phyloP scores from a whole-genome alignment of 2,113 vertebrate species.

The Anolis carolinensis region DNA sequence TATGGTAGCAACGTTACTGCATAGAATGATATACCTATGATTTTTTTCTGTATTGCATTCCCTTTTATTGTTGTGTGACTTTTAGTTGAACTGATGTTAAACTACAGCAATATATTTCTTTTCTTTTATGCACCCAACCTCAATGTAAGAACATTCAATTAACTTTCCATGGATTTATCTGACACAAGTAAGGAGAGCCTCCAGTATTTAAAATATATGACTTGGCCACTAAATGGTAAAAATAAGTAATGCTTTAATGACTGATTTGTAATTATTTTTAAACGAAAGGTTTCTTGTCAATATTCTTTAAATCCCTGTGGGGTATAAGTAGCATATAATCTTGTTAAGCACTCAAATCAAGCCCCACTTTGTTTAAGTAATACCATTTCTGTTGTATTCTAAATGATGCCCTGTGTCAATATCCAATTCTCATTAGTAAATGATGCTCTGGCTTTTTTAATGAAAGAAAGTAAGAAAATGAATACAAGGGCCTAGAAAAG shows the following conservation, averaged over 20 bases:
- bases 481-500: background rate
- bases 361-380: constrained; percentile 59
- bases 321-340: constrained; percentile 60
- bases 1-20: background rate
- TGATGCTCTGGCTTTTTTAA: constrained; percentile 29
- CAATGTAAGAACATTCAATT: constrained; percentile 43
- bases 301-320: constrained; percentile 61
- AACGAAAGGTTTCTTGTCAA: constrained; percentile 62
- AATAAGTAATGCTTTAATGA: constrained; percentile 66
- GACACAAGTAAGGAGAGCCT: constrained; percentile 38
- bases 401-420: constrained; percentile 40
- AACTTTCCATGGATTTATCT: constrained; percentile 53
- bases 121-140: constrained; percentile 16
- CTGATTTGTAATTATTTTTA: constrained; percentile 72
- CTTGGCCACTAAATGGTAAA: constrained; percentile 55
- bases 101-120: constrained; percentile 10
- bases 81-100: constrained; percentile 45
- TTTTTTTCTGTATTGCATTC: constrained; percentile 22
- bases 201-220: constrained; percentile 52
- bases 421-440: background rate
- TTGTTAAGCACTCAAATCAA: constrained; percentile 65
- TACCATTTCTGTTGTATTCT: constrained; percentile 20
- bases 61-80: constrained; percentile 15
- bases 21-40: background rate
- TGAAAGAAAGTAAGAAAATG: background rate